Conservation (phyloP, 2,113 vertebrate species). For the Arothron firmamentum region DNA sequence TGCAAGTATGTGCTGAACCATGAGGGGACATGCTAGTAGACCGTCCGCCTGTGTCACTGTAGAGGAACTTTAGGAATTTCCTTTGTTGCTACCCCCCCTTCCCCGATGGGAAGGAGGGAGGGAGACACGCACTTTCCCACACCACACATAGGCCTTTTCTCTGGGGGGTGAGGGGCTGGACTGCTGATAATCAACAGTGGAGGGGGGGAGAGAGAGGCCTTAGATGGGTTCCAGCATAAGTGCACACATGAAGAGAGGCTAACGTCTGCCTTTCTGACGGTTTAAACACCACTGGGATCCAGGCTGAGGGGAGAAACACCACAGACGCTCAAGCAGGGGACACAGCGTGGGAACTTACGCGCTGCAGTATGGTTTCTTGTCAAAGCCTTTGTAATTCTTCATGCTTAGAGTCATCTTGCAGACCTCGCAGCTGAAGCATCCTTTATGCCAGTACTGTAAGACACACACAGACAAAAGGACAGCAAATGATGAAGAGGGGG, state of each 20-base stretch:
- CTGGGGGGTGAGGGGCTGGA: conserved; percentile 27
- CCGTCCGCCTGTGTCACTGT: conserved; percentile 59
- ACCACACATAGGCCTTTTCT: conserved; percentile 47
- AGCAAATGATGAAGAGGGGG: conserved; percentile 2
- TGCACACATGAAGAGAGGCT: conserved; percentile 29
- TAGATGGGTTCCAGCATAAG: conserved; percentile 43
- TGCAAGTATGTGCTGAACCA: conserved; percentile 33
- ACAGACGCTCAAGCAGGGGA: neutral
- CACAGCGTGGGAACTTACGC: conserved; percentile 79
- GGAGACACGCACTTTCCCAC: conserved; percentile 63
- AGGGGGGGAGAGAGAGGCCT: conserved; percentile 39
- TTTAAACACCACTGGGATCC: conserved; percentile 28
- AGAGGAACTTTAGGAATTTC: conserved; percentile 75
- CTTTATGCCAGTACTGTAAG: conserved; percentile 95
- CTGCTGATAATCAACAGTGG: conserved; percentile 45
- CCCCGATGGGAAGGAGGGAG: conserved; percentile 6
- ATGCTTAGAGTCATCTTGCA: conserved; percentile 99
- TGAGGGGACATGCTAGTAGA: conserved; percentile 53
- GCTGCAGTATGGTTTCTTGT: conserved; percentile 98
- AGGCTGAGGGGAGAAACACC: conserved; percentile 6
- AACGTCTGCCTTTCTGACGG: conserved; percentile 41
- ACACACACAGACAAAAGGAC: conserved; percentile 30
- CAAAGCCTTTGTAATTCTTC: conserved; percentile 99
- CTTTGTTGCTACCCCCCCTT: conserved; percentile 55
- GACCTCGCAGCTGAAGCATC: conserved; percentile 97